These are phyloP conservation scores for Schizaphis graminum DNA, from an alignment of 2,888 invertebrate genomes.

Conservation along the genomic window DNA sequence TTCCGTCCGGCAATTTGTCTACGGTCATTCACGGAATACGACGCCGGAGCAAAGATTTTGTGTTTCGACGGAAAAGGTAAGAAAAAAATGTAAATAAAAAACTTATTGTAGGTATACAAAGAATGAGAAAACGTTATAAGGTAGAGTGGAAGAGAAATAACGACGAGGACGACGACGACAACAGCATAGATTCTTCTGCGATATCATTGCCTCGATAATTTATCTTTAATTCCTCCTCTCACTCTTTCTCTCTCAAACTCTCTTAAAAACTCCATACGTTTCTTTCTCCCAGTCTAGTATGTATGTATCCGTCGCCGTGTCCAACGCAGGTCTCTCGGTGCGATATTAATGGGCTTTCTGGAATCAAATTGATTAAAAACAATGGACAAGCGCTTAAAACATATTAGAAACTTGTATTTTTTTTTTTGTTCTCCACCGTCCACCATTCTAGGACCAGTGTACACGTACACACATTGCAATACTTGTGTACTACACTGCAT, in stretches of 20 bases:
- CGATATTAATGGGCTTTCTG: constrained; percentile 58
- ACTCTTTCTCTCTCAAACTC: not conserved
- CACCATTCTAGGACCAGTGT: not conserved
- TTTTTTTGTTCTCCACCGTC: not conserved
- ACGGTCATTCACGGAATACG: constrained; percentile 13
- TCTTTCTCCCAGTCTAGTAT: not conserved
- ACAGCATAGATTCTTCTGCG: constrained; percentile 41
- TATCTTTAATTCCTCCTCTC: constrained; percentile 32
- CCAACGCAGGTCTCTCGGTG: constrained; percentile 17
- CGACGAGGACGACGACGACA: constrained; percentile 42
- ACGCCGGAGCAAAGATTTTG: constrained; percentile 37
- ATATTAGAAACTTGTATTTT: constrained; percentile 29
- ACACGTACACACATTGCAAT: not conserved
- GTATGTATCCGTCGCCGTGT: not conserved
- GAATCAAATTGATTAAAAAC: constrained; percentile 60
- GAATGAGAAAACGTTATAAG: not conserved
- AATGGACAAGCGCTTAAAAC: constrained; percentile 38
- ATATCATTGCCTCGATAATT: constrained; percentile 42
- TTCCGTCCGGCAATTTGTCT: constrained; percentile 53
- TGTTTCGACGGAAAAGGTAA: not conserved
- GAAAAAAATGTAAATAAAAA: not conserved
- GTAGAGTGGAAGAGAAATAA: constrained; percentile 6
- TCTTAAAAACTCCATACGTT: not conserved
- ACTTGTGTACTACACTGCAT: not conserved
- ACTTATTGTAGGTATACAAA: not conserved